Base-by-base conservation (phyloP, 2,797 vertebrate species). In the Gadopsis marmoratus region DNA sequence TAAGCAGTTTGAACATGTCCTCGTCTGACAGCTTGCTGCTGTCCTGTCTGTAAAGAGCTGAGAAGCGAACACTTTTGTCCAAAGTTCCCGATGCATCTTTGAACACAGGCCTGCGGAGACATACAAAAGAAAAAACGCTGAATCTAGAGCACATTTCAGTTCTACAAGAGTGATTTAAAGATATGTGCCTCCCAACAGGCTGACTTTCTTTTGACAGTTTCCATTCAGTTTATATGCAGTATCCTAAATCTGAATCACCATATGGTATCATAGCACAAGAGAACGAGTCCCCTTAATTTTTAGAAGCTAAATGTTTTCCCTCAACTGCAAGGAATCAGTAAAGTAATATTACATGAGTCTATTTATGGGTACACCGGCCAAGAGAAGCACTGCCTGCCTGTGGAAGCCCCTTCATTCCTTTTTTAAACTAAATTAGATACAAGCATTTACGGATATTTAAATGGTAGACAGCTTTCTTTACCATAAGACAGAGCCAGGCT, bases 11-110 rank as follows among this genome's bases (percentile, higher is more conserved):
- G 86, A 99, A 95, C 96, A 99, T 96, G 90, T 99, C 97, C 47
- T 99, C 98, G 26, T 99, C 97, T 35, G 97, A 98, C 75, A 99
- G 95, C 87, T 97, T 99, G 92, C 96, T 98, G 95, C 97, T 98
- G 91, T 99, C 98, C 91, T 99, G 98, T 76, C 96, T 95, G 94
- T 97, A 99, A 55, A 99, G 94, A 62, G 97, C 91, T 29, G 97
- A 98, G 95, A 99, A 99, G 35, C 97, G 95, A 88, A 96, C 91
- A 50, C 89, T 95, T 95, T 97, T 98, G 93, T 99, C 98, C 91
- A 99, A 92, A 55, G 95, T 97, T 91, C 98, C 97, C 23, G 96
- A 97, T 3, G 95, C 93, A 73, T 99, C 98, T 94, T 97, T 99
- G 93, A 99, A 99, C 74, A 99, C 90, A 0, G 97, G 96, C 92